A percentile compares a stretch with the other conserved stretches of the same genome.
phyloP scores from a whole-genome alignment of 2,113 vertebrate genomes.

The Picathartes gymnocephalus region DNA sequence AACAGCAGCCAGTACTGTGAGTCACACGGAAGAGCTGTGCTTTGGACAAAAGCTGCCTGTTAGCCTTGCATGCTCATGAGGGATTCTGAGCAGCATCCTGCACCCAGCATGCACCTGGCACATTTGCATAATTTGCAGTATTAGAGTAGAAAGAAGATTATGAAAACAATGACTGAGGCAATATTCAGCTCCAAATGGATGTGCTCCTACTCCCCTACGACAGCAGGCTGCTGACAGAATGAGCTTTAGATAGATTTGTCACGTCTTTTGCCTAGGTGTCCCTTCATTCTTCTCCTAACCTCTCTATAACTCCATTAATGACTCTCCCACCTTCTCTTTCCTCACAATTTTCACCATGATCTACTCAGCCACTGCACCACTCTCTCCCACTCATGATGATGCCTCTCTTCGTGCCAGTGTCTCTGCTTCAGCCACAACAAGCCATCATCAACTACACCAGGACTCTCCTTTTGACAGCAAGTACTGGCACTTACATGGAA shows the following conservation, averaged over 20 bases:
- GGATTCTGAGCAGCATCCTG: not conserved
- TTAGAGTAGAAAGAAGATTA: not conserved
- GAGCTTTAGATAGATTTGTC: not conserved
- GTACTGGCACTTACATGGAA: not conserved
- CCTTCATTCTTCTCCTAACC: not conserved
- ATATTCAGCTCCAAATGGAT: not conserved
- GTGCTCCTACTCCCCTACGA: not conserved
- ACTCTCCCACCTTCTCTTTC: not conserved
- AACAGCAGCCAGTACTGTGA: not conserved
- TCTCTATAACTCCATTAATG: not conserved
- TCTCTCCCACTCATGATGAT: not conserved
- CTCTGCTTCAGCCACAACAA: not conserved
- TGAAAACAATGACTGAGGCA: conserved; percentile 1
- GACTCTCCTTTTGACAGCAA: not conserved
- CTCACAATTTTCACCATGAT: not conserved
- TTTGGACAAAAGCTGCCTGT: not conserved
- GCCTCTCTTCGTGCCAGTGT: not conserved
- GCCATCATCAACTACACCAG: not conserved
- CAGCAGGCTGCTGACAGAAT: not conserved
- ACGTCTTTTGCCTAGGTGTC: not conserved
- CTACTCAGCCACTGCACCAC: not conserved
- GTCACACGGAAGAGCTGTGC: not conserved
- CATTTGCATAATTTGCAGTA: conserved; percentile 27
- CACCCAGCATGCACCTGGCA: conserved; percentile 26
- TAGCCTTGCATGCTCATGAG: not conserved